Base-by-base conservation (phyloP, 1,140 invertebrate genomes). In the Neodiprion virginianus region DNA sequence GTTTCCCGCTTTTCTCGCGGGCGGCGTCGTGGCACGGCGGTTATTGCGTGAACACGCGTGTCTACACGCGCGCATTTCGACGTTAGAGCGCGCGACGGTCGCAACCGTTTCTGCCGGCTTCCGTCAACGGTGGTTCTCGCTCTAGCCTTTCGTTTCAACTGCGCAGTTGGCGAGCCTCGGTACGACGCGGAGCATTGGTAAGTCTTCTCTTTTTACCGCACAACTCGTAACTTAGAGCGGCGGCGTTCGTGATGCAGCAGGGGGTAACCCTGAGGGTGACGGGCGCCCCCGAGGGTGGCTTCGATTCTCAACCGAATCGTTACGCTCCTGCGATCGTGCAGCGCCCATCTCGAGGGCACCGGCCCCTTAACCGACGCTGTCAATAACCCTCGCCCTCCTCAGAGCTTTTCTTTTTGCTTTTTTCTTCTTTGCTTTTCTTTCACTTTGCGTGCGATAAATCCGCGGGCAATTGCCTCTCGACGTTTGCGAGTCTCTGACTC, bases 71-170 rank as follows among this genome's bases (percentile, higher is more conserved):
- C 28, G 28, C 28, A 40, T 5, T 40, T 40, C 5, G 53, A n/a
- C 53, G 53, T 1, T 8, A 61, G 53, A 61, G 53, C 53, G 53
- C 53, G 53, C 53, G 11, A 61, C n/a, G 53, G n/a, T 61, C 53
- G 53, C 8, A 40, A 40, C 53, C 11, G 11, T 12, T 61, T 40
- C 28, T 40, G 8, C 53, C 7, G 53, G 53, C 53, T 61, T 61
- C 53, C 53, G 53, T 11, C 53, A 61, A n/a, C 28, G n/a, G 50
- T 14, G 50, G 53, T 61, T 61, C 11, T 4, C 53, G 53, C n/a
- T 61, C n/a, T 61, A 61, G 11, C 53, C 53, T 61, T 61, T 61
- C 53, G 53, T n/a, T 61, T 61, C 53, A 61, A 61, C 53, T 61
- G 53, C 53, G 53, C 53, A 61, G 53, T 61, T 61, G 53, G n/a